Conservation (phyloP, 2,888 invertebrate genomes). For the Disparrhopalites patrizii region DNA sequence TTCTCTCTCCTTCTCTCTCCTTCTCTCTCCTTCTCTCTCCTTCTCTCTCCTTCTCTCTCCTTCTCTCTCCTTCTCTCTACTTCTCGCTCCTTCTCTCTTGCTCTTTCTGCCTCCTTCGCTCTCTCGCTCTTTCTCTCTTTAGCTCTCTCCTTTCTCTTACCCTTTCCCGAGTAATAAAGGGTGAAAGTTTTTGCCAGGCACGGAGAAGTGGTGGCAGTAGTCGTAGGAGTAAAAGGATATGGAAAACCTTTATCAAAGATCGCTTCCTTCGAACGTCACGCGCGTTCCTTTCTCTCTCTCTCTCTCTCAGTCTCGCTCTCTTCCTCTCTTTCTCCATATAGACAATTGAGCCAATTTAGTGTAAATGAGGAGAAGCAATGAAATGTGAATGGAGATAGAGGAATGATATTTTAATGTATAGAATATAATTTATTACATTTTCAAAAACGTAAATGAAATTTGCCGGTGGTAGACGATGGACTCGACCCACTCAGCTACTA, state of each 20-base stretch:
- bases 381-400: background rate
- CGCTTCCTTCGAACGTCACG: background rate
- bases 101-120: background rate
- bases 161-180: no score
- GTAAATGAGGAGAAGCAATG: background rate
- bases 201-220: background rate
- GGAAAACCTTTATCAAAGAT: background rate
- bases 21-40: background rate
- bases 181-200: no score
- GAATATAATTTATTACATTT: no score
- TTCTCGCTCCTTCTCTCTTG: background rate
- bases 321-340: background rate
- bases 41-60: background rate
- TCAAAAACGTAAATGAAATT: no score
- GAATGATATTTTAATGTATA: no score
- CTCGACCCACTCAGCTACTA: no score
- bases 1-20: no score
- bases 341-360: slow-evolving; percentile 1
- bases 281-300: background rate
- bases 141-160: background rate
- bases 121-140: background rate
- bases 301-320: background rate
- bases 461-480: no score
- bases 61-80: background rate
- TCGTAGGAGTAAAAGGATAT: background rate